These are phyloP conservation scores for Porites rus DNA, from an alignment of 92 coral and sea anemone species.

Conservation along the genomic window DNA sequence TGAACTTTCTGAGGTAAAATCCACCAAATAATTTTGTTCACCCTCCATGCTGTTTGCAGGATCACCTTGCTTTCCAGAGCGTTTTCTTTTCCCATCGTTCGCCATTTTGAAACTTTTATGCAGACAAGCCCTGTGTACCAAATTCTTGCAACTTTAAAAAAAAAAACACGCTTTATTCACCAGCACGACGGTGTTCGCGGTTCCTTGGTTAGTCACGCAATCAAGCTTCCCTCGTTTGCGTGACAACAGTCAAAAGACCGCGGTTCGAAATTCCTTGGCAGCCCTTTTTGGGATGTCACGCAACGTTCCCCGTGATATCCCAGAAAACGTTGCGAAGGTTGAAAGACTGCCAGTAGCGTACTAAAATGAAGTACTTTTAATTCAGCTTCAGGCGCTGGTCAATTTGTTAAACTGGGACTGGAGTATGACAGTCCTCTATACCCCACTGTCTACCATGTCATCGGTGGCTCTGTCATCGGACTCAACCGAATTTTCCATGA, in stretches of 20 bases:
- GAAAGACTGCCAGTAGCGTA: background rate
- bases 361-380: background rate
- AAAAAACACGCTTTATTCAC: too few species aligned
- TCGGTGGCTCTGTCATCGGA: background rate
- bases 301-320: background rate
- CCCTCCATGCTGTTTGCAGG: background rate
- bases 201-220: too few species aligned
- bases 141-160: too few species aligned
- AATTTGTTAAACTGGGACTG: background rate
- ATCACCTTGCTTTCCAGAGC: background rate
- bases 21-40: background rate
- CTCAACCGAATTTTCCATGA: background rate
- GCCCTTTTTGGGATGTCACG: too few species aligned
- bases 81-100: background rate
- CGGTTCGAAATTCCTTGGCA: background rate
- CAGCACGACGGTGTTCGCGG: too few species aligned
- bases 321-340: background rate
- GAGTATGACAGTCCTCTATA: background rate
- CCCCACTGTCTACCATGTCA: background rate
- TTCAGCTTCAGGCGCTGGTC: conserved; percentile 7
- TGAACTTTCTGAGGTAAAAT: background rate
- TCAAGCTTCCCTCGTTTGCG: too few species aligned
- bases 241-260: background rate
- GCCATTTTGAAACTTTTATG: too few species aligned
- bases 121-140: too few species aligned